Evolutionary conservation across 2,888 invertebrate species (phyloP).

Genomic region (Dimorphilus gyrociliatus): DNA sequence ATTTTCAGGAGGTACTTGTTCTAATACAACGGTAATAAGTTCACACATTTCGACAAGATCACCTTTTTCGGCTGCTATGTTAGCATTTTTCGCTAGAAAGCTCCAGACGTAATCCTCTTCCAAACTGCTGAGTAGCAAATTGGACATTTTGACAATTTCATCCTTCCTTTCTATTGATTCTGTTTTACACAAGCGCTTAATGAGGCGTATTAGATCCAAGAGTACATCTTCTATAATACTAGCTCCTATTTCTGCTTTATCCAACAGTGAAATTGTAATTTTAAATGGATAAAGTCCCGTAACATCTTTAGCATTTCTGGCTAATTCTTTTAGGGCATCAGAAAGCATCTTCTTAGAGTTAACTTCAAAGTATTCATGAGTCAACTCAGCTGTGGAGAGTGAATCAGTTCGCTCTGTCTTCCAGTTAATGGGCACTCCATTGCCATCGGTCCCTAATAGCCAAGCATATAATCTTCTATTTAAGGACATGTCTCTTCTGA

Average conservation of each 20-base stretch:
- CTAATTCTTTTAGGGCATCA: constrained; percentile 22
- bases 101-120: constrained; percentile 74
- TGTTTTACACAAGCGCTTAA: constrained; percentile 24
- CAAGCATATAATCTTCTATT: constrained; percentile 70
- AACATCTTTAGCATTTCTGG: too few relatives aligned
- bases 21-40: too few relatives aligned
- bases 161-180: constrained; percentile 4
- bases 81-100: too few relatives aligned
- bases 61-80: too few relatives aligned
- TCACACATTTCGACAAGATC: too few relatives aligned
- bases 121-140: constrained; percentile 61
- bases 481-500: constrained; percentile 72
- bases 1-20: too few relatives aligned
- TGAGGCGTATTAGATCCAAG: constrained; percentile 49
- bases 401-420: background rate
- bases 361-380: constrained; percentile 35
- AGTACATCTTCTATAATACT: constrained; percentile 31
- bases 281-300: constrained; percentile 44
- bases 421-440: constrained; percentile 8
- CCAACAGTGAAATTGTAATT: constrained; percentile 62
- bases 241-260: constrained; percentile 65
- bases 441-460: constrained; percentile 53
- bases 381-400: constrained; percentile 1
- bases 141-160: constrained; percentile 65
- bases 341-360: constrained; percentile 50